phyloP scores from a whole-genome alignment of 2,888 invertebrate species.

The Andrena camellia region DNA sequence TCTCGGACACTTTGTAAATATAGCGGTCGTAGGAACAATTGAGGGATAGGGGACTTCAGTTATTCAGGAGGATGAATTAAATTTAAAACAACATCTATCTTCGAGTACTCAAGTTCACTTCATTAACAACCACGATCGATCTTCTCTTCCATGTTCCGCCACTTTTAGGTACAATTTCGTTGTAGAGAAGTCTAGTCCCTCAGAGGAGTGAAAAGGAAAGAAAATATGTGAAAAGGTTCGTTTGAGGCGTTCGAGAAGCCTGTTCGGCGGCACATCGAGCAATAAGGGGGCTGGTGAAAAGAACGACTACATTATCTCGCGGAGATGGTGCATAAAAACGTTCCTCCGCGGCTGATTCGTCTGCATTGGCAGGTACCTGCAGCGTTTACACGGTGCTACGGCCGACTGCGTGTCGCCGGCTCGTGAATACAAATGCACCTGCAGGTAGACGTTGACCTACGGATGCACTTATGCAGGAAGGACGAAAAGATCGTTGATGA shows the following conservation, averaged over 20 bases:
- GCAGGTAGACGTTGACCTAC: constrained; percentile 58
- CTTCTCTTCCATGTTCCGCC: background rate
- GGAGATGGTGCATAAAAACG: constrained; percentile 55
- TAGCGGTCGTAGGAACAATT: background rate
- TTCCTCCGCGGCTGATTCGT: constrained; percentile 49
- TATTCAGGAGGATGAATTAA: no score
- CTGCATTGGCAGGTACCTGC: constrained; percentile 66
- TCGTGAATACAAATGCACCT: constrained; percentile 59
- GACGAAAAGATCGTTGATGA: constrained; percentile 49
- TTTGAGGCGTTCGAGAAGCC: constrained; percentile 17
- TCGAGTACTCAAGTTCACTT: background rate
- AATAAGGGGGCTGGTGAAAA: constrained; percentile 37
- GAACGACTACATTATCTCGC: constrained; percentile 56
- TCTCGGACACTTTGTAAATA: background rate
- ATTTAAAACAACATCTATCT: no score
- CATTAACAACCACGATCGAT: background rate
- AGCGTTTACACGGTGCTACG: constrained; percentile 58
- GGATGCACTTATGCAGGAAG: constrained; percentile 55
- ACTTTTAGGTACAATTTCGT: constrained; percentile 8
- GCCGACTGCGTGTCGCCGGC: constrained; percentile 61
- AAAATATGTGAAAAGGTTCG: constrained; percentile 10
- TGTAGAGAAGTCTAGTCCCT: background rate
- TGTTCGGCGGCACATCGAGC: constrained; percentile 34
- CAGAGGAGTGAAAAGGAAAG: background rate
- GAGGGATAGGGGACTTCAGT: background rate